phyloP scores from a whole-genome alignment of 2,113 vertebrate genomes.

The Cavia porcellus region DNA sequence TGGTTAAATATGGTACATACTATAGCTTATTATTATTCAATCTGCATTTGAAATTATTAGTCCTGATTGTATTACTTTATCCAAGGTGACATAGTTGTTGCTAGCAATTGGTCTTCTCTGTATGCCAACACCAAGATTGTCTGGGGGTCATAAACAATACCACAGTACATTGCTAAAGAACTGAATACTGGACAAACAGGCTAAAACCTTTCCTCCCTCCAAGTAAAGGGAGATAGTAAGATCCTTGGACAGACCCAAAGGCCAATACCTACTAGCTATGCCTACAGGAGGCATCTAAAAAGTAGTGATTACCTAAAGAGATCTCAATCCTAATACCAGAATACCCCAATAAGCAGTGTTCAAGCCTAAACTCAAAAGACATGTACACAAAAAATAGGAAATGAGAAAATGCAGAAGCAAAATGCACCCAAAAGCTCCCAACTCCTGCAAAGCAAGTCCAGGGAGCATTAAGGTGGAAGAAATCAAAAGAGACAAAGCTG shows the following conservation, averaged over 20 bases:
- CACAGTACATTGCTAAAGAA: neutral
- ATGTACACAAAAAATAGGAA: neutral
- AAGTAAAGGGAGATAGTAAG: neutral
- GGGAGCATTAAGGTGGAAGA: neutral
- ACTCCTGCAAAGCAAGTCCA: neutral
- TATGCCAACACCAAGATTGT: neutral
- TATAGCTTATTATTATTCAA: neutral
- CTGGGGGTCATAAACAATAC: too few species aligned
- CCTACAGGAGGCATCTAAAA: neutral
- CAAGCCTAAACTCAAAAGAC: neutral
- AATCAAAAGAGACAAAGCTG: neutral
- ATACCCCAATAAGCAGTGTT: neutral
- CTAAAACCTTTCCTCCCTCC: neutral
- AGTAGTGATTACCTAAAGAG: neutral
- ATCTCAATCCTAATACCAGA: neutral
- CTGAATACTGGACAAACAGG: neutral
- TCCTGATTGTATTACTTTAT: neutral
- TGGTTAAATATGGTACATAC: neutral
- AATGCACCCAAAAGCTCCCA: neutral
- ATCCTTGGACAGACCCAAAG: neutral
- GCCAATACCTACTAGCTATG: neutral
- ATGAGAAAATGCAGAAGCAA: neutral
- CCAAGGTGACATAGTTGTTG: neutral
- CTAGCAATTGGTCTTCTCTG: neutral
- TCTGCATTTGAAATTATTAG: neutral